Evolutionary conservation across 2,113 vertebrate genomes (phyloP).

Genomic region (Uropsilus gracilis): DNA sequence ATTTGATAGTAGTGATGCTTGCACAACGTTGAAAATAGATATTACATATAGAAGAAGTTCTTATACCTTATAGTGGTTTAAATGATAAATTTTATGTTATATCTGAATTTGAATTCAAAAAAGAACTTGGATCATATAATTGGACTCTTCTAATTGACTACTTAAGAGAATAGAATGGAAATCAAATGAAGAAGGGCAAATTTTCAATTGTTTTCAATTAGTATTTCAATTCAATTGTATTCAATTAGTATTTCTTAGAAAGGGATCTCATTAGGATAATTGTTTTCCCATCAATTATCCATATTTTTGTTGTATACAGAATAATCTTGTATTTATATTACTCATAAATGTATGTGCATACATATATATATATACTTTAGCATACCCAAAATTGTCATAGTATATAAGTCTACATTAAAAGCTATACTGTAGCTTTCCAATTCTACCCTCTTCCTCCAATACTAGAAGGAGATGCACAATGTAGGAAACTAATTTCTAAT

Average conservation of each 20-base stretch:
- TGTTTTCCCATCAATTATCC: neutral
- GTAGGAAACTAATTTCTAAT: neutral
- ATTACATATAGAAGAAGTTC: neutral
- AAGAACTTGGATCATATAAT: neutral
- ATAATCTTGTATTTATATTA: neutral
- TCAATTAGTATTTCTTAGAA: conserved; percentile 42
- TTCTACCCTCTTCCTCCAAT: neutral
- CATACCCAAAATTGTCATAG: neutral
- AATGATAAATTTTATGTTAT: neutral
- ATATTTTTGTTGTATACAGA: neutral
- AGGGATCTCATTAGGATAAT: neutral
- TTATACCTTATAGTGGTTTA: neutral
- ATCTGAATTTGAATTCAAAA: neutral
- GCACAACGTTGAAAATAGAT: neutral
- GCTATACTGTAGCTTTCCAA: neutral
- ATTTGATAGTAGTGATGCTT: neutral
- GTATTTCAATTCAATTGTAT: too few species aligned
- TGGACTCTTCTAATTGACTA: neutral
- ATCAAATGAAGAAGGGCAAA: neutral
- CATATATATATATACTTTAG: neutral
- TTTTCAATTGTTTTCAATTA: too few species aligned
- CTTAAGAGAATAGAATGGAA: neutral
- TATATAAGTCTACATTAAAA: neutral
- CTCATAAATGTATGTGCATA: neutral
- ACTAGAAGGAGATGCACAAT: neutral